These are phyloP conservation scores for Percopsis transmontana DNA, from an alignment of 2,113 vertebrate species.

Conservation along the genomic window DNA sequence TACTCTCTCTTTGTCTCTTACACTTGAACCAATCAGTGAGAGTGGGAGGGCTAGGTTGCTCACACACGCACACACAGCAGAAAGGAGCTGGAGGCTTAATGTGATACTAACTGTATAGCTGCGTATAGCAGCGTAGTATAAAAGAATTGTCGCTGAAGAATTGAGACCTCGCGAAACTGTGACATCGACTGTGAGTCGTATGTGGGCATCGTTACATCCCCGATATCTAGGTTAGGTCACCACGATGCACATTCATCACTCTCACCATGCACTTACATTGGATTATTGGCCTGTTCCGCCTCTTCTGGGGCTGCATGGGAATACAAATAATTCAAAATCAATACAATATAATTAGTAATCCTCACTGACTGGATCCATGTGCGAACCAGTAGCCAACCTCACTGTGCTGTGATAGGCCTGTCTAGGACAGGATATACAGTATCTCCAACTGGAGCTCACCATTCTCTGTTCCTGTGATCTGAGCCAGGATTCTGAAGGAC, in stretches of 20 bases:
- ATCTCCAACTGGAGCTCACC: constrained; percentile 57
- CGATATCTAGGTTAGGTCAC: background rate
- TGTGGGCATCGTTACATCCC: too few relatives aligned
- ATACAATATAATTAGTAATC: background rate
- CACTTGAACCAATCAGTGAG: background rate
- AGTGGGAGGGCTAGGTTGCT: background rate
- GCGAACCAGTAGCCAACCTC: too few relatives aligned
- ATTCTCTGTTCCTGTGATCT: constrained; percentile 93
- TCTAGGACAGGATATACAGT: background rate
- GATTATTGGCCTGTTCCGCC: constrained; percentile 52
- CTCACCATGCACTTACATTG: constrained; percentile 64
- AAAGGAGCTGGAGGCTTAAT: background rate
- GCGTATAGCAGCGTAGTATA: too few relatives aligned
- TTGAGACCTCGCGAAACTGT: too few relatives aligned
- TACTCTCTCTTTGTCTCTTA: background rate
- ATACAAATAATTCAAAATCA: background rate
- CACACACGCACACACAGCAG: background rate
- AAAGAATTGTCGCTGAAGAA: too few relatives aligned
- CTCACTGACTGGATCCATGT: too few relatives aligned
- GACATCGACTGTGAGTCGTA: too few relatives aligned
- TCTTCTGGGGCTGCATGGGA: constrained; percentile 52
- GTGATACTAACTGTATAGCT: background rate
- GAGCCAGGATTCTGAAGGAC: constrained; percentile 95
- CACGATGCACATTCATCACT: constrained; percentile 1
- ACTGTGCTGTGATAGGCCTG: background rate